A percentile compares a stretch with the other conserved stretches of the same genome.
Evolutionary conservation across 2,113 vertebrate species (phyloP).

Genomic region (Proteles cristata): DNA sequence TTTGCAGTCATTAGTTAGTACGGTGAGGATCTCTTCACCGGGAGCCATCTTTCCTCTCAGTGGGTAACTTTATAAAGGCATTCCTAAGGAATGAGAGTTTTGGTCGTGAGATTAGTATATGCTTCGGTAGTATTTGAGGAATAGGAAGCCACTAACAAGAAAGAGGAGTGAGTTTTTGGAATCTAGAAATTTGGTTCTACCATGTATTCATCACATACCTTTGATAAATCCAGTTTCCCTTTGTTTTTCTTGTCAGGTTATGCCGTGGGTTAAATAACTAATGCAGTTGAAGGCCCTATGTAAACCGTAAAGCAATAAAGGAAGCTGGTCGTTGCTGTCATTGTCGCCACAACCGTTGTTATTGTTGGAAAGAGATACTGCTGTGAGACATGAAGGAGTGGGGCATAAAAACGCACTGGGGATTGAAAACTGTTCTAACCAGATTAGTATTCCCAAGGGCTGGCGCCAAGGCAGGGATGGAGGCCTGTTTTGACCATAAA

Average conservation of each 20-base stretch:
- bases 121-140: background rate
- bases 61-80: background rate
- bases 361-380: background rate
- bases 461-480: background rate
- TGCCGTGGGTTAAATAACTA: background rate
- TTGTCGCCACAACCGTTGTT: background rate
- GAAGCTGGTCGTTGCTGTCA: background rate
- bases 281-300: background rate
- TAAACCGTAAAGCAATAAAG: background rate
- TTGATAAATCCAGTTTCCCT: background rate
- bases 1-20: background rate
- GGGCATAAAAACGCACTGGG: background rate
- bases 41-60: background rate
- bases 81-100: background rate
- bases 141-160: background rate
- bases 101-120: background rate
- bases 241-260: constrained; percentile 22
- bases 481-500: background rate
- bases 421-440: background rate
- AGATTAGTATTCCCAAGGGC: background rate
- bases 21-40: background rate
- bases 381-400: background rate
- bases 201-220: background rate
- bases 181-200: background rate
- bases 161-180: background rate